Evolutionary conservation across 2,888 invertebrate species (phyloP).

Genomic region (Alviniconcha strummeri): DNA sequence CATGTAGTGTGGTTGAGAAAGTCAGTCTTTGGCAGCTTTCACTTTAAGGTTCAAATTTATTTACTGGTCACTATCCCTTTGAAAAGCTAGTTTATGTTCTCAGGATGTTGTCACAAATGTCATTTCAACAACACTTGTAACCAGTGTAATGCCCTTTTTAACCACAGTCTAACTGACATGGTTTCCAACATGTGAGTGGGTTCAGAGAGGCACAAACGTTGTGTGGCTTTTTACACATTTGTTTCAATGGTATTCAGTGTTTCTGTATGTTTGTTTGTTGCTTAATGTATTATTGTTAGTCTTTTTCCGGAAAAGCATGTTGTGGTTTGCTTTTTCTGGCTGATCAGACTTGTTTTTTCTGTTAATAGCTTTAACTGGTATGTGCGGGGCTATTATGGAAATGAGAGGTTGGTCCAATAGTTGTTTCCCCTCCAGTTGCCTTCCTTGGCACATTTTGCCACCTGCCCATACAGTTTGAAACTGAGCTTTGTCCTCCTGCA

Average conservation of each 20-base stretch:
- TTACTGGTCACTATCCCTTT: too few relatives aligned
- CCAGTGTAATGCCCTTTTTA: slow-evolving; percentile 18
- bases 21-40: too few relatives aligned
- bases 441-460: not conserved
- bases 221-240: slow-evolving; percentile 17
- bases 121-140: not conserved
- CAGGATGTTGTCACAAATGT: too few relatives aligned
- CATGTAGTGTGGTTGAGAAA: too few relatives aligned
- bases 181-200: slow-evolving; percentile 24
- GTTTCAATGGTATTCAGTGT: slow-evolving; percentile 1
- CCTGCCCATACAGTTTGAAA: not conserved
- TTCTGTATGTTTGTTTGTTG: not conserved
- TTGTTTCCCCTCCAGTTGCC: slow-evolving; percentile 1
- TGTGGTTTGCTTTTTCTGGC: slow-evolving; percentile 9
- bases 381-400: slow-evolving; percentile 37
- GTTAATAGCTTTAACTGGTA: slow-evolving; percentile 43
- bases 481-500: too few relatives aligned
- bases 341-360: slow-evolving; percentile 12
- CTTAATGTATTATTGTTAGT: not conserved
- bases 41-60: too few relatives aligned
- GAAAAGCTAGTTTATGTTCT: too few relatives aligned
- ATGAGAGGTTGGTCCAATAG: slow-evolving; percentile 39
- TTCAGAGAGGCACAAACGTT: not conserved
- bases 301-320: not conserved
- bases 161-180: slow-evolving; percentile 26